These are phyloP conservation scores for Lepidurus packardi DNA, from an alignment of 1,140 invertebrate genomes.

Conservation along the genomic window DNA sequence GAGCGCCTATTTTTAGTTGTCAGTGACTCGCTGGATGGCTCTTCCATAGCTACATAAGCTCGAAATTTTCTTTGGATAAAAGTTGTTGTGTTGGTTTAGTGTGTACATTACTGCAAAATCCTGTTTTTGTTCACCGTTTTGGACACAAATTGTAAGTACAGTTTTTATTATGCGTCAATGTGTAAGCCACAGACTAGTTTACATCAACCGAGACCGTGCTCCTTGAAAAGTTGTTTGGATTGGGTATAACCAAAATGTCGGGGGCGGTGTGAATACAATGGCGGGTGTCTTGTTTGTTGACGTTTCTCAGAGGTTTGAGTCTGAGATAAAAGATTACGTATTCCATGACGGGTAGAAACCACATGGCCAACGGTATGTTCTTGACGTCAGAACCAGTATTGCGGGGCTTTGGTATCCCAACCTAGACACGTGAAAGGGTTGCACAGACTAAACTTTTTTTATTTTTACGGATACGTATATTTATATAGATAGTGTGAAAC, in stretches of 20 bases:
- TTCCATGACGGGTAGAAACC: conserved; percentile 12
- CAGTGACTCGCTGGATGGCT: no score
- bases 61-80: no score
- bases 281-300: conserved; percentile 9
- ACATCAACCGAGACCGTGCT: not conserved
- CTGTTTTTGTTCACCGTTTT: no score
- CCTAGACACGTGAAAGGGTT: conserved; percentile 1
- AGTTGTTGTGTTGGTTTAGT: no score
- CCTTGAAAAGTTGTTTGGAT: not conserved
- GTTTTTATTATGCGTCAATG: no score
- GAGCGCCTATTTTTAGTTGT: no score
- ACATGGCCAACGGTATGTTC: not conserved
- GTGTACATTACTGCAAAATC: no score
- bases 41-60: no score
- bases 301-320: not conserved
- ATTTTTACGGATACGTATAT: no score
- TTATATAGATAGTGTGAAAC: no score
- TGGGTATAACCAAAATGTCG: not conserved
- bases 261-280: conserved; percentile 9
- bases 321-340: conserved; percentile 22
- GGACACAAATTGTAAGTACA: no score
- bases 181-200: no score
- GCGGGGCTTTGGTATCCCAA: not conserved
- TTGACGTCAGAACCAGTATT: conserved; percentile 13
- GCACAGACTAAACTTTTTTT: not conserved